Conservation (phyloP, 2,797 vertebrate species). For the Takifugu rubripes region DNA sequence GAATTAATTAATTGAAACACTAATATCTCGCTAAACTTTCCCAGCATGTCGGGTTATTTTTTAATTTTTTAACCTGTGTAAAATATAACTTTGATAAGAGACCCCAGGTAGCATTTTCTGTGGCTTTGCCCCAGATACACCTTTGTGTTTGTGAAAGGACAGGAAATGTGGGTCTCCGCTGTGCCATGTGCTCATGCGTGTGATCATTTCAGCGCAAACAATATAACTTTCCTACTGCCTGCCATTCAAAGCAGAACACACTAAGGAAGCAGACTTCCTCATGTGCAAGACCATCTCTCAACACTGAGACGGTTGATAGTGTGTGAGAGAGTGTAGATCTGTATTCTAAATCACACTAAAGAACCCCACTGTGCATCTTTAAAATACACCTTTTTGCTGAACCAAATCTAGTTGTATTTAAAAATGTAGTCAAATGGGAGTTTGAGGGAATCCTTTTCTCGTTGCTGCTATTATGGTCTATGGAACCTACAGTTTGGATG, state of each 20-base stretch:
- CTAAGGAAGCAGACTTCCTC: slow-evolving; percentile 59
- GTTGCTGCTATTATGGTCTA: too few species aligned
- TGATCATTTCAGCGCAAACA: slow-evolving; percentile 27
- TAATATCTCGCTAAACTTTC: too few species aligned
- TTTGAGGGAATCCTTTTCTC: too few species aligned
- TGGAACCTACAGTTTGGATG: too few species aligned
- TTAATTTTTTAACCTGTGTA: too few species aligned
- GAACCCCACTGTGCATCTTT: too few species aligned
- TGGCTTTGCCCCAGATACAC: background rate
- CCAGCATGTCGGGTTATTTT: too few species aligned
- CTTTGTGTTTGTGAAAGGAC: background rate
- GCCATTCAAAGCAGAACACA: slow-evolving; percentile 16
- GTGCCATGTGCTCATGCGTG: slow-evolving; percentile 13
- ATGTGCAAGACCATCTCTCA: slow-evolving; percentile 42
- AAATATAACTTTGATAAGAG: background rate
- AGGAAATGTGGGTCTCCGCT: slow-evolving; percentile 52
- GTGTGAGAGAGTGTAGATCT: slow-evolving; percentile 20
- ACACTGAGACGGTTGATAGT: slow-evolving; percentile 14
- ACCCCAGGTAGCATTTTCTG: background rate
- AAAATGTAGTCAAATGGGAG: too few species aligned
- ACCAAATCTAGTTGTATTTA: too few species aligned
- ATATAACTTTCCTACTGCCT: slow-evolving; percentile 42
- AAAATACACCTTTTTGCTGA: too few species aligned
- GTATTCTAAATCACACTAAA: slow-evolving; percentile 27
- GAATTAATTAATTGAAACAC: too few species aligned